Percentiles rank a stretch among this genome's conserved stretches.
phyloP scores from a whole-genome alignment of 1,140 invertebrate genomes.

The Macrobrachium nipponense region DNA sequence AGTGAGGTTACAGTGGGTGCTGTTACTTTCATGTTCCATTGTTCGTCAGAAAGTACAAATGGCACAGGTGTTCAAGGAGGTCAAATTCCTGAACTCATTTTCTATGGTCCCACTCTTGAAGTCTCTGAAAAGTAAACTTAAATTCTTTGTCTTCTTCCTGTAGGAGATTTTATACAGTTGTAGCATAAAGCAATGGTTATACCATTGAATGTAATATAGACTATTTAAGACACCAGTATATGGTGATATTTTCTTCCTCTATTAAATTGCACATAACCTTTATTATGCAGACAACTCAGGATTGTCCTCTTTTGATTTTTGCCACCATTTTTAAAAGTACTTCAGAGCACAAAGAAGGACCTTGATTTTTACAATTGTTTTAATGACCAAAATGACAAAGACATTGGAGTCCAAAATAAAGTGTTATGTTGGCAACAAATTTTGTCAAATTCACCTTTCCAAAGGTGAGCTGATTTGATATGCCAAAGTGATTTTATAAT shows the following conservation, averaged over 20 bases:
- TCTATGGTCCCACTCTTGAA: slow-evolving; percentile 75
- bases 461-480: too few relatives aligned
- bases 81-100: slow-evolving; percentile 93
- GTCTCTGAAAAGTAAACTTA: slow-evolving; percentile 40
- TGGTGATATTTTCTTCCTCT: slow-evolving; percentile 47
- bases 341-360: too few relatives aligned
- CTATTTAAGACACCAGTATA: slow-evolving; percentile 45
- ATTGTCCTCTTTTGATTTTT: too few relatives aligned
- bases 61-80: slow-evolving; percentile 94
- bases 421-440: too few relatives aligned
- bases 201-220: slow-evolving; percentile 54
- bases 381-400: too few relatives aligned
- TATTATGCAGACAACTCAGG: too few relatives aligned
- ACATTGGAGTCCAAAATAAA: too few relatives aligned
- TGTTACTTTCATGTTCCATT: slow-evolving; percentile 94
- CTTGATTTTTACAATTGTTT: too few relatives aligned
- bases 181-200: slow-evolving; percentile 50
- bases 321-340: too few relatives aligned
- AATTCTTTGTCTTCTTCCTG: slow-evolving; percentile 10
- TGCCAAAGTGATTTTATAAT: too few relatives aligned
- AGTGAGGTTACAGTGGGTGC: slow-evolving; percentile 89
- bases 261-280: background rate
- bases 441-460: too few relatives aligned
- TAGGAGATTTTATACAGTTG: slow-evolving; percentile 11
- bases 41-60: slow-evolving; percentile 92